Percentiles rank a stretch among this genome's conserved stretches.
phyloP scores from a whole-genome alignment of 2,113 vertebrate genomes.

The Motacilla tschutschensis region DNA sequence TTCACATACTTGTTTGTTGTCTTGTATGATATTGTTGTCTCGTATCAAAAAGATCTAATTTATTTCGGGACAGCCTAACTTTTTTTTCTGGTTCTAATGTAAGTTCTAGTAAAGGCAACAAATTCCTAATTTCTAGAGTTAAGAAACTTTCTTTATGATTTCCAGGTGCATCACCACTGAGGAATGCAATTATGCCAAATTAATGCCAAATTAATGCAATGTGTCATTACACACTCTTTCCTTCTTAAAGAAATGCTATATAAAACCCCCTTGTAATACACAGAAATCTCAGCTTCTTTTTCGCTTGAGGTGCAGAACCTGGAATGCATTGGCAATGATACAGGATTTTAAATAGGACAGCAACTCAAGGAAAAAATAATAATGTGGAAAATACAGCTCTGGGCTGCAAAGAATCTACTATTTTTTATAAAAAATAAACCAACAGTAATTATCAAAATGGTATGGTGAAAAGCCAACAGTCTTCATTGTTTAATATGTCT shows the following conservation, averaged over 20 bases:
- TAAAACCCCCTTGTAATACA: not conserved
- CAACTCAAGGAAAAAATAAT: not conserved
- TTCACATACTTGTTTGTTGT: not conserved
- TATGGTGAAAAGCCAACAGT: not conserved
- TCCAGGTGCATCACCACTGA: not conserved
- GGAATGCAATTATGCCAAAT: slow-evolving; percentile 15
- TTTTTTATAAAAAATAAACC: not conserved
- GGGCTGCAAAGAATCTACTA: not conserved
- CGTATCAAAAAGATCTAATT: not conserved
- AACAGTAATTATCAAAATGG: not conserved
- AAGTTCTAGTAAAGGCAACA: not conserved
- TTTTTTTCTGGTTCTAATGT: not conserved
- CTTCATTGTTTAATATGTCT: not conserved
- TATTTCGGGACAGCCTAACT: not conserved
- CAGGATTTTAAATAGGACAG: not conserved
- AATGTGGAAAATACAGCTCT: not conserved
- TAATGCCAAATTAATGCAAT: slow-evolving; percentile 6
- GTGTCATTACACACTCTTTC: not conserved
- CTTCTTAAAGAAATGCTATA: slow-evolving; percentile 33
- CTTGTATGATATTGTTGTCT: not conserved
- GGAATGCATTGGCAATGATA: not conserved
- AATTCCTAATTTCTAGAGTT: not conserved
- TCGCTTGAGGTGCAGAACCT: not conserved
- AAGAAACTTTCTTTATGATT: not conserved
- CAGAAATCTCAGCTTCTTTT: not conserved